Conservation (phyloP, 2,797 vertebrate species). For the Discoglossus pictus region DNA sequence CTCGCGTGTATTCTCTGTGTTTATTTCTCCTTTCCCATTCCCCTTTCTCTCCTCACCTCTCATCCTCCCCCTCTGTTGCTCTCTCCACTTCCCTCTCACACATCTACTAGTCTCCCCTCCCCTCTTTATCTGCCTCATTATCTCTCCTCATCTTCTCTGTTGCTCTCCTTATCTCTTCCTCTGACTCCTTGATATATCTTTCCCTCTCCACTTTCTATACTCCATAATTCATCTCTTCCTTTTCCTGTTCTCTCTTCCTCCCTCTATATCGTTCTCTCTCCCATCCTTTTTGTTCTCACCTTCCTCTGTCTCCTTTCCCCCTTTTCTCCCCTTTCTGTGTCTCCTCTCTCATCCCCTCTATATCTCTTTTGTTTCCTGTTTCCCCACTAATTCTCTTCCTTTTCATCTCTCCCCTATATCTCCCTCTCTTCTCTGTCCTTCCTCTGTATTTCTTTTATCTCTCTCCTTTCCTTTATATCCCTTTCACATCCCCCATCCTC, state of each 20-base stretch:
- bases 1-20: not conserved
- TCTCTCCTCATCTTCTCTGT: not conserved
- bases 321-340: not conserved
- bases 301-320: not conserved
- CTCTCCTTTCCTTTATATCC: not conserved
- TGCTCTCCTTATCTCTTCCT: not conserved
- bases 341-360: too few relatives aligned
- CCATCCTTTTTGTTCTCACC: too few relatives aligned
- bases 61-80: not conserved
- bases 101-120: not conserved
- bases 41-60: not conserved
- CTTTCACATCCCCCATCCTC: not conserved
- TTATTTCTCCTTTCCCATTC: conserved; percentile 16
- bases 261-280: too few relatives aligned
- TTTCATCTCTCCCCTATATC: not conserved
- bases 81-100: not conserved
- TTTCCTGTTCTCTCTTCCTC: too few relatives aligned
- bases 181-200: too few relatives aligned
- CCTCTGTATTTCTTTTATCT: not conserved
- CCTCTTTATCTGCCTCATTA: not conserved
- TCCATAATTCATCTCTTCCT: too few relatives aligned
- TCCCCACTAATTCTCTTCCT: too few relatives aligned
- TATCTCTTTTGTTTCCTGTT: too few relatives aligned
- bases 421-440: not conserved
- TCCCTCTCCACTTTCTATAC: too few relatives aligned